Conservation (phyloP, 2,113 vertebrate species). For the Sylvia atricapilla region DNA sequence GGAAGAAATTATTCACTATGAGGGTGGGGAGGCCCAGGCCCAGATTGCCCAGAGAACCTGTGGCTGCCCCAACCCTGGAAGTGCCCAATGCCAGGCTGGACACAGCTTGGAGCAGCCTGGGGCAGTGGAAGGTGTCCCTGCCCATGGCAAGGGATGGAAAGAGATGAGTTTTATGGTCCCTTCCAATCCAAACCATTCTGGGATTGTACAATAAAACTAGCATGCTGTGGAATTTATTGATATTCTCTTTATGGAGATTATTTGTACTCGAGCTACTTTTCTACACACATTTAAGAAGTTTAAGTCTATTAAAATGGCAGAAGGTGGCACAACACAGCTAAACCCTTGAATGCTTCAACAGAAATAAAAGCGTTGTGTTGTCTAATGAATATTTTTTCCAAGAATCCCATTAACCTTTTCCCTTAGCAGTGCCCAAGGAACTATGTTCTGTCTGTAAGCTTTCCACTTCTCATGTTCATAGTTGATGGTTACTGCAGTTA, state of each 20-base stretch:
- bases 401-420: background rate
- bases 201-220: background rate
- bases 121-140: background rate
- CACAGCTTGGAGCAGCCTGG: background rate
- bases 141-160: background rate
- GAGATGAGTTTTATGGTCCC: background rate
- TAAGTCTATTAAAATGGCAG: background rate
- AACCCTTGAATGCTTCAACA: background rate
- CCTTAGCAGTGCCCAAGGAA: background rate
- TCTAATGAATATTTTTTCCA: background rate
- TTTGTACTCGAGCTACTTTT: background rate
- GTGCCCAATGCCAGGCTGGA: background rate
- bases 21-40: background rate
- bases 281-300: background rate
- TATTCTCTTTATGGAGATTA: background rate
- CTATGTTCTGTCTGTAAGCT: background rate
- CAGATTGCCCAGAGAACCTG: background rate
- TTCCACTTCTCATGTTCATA: background rate
- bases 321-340: background rate
- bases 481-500: background rate
- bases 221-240: background rate
- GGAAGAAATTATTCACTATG: background rate
- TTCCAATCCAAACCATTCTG: background rate
- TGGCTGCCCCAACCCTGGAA: background rate
- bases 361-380: background rate